Conservation (phyloP, 1,140 invertebrate species). For the Magallana gigas region DNA sequence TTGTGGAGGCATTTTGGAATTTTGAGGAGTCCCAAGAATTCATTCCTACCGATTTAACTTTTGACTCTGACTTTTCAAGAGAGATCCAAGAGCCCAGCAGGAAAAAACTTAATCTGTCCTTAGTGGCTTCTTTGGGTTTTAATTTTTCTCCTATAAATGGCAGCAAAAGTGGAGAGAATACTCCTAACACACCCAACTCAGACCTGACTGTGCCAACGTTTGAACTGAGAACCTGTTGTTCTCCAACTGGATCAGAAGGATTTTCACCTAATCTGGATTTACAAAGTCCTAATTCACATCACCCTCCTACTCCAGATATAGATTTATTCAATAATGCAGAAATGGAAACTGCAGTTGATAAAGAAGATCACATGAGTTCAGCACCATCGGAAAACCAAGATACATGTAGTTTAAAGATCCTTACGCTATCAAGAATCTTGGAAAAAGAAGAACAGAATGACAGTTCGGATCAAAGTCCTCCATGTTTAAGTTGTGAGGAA, state of each 20-base stretch:
- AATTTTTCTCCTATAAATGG: slow-evolving; percentile 1
- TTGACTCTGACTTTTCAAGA: slow-evolving; percentile 21
- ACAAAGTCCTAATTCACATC: neutral
- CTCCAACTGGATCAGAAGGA: slow-evolving; percentile 51
- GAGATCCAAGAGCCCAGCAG: neutral
- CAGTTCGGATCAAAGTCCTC: neutral
- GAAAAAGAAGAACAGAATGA: neutral
- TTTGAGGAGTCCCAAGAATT: slow-evolving; percentile 47
- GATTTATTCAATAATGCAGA: neutral
- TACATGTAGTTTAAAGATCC: neutral
- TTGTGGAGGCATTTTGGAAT: neutral
- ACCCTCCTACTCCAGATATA: neutral
- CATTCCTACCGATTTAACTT: slow-evolving; percentile 25
- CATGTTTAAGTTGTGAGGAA: neutral
- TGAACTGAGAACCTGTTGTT: slow-evolving; percentile 23
- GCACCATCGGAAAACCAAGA: neutral
- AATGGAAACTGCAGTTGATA: neutral
- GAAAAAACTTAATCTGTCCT: neutral
- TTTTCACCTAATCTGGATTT: slow-evolving; percentile 50
- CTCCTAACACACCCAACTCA: neutral
- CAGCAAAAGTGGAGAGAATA: slow-evolving; percentile 35
- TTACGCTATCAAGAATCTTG: slow-evolving; percentile 2
- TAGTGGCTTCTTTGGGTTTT: slow-evolving; percentile 1
- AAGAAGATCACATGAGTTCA: neutral
- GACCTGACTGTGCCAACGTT: slow-evolving; percentile 25